phyloP scores from a whole-genome alignment of 1,140 invertebrate genomes.

The Sitobion miscanthi region DNA sequence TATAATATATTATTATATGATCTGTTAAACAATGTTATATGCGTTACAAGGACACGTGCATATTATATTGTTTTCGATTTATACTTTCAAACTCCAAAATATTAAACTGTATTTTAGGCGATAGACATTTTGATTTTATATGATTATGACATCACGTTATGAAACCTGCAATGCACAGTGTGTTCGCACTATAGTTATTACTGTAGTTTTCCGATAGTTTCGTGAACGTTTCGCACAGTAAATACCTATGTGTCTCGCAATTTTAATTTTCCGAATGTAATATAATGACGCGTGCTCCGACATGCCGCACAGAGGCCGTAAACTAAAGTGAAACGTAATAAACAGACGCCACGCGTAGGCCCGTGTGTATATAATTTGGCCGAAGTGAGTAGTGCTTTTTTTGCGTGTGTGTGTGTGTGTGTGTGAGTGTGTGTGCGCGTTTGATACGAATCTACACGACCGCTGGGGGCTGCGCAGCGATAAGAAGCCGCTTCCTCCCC shows the following conservation, averaged over 20 bases:
- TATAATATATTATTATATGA: not conserved
- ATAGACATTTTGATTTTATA: not conserved
- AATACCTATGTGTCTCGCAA: no score
- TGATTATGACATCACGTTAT: not conserved
- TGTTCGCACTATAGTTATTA: no score
- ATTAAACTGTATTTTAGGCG: not conserved
- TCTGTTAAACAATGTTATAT: not conserved
- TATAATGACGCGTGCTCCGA: not conserved
- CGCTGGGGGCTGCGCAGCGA: not conserved
- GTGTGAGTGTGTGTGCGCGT: not conserved
- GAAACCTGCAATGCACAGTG: not conserved
- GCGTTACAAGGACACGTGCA: not conserved
- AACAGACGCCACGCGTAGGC: not conserved
- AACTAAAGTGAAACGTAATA: slow-evolving; percentile 1
- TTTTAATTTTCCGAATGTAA: not conserved
- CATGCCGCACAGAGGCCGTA: not conserved
- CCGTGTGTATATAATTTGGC: not conserved
- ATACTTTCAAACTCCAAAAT: not conserved
- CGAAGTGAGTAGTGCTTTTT: not conserved
- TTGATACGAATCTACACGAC: slow-evolving; percentile 43
- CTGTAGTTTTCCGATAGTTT: not conserved
- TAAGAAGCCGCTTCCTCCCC: not conserved
- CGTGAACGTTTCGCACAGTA: not conserved
- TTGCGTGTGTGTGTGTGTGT: not conserved
- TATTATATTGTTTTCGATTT: not conserved